These are phyloP conservation scores for Cataglyphis cursor DNA, from an alignment of 2,888 invertebrate genomes.

Conservation along the genomic window DNA sequence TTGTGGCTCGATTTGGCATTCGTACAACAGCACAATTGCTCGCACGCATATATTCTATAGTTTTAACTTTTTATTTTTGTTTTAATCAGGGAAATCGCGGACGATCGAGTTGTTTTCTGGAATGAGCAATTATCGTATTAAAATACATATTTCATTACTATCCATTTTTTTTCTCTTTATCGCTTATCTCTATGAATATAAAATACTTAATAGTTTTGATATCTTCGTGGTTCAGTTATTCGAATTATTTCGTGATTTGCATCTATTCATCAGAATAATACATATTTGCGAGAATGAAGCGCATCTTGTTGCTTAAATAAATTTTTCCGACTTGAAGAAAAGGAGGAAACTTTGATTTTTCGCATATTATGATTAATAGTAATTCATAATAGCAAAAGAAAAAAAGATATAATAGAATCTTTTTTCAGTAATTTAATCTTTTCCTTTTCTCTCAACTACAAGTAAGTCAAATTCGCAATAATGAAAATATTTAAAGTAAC, in stretches of 20 bases:
- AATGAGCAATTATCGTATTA: constrained; percentile 32
- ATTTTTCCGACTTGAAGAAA: constrained; percentile 15
- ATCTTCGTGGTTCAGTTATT: neutral
- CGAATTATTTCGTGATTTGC: neutral
- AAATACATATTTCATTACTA: constrained; percentile 33
- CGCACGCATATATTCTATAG: constrained; percentile 65
- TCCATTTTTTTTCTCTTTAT: constrained; percentile 6
- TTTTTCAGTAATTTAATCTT: neutral
- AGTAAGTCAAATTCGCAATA: neutral
- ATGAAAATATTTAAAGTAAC: neutral
- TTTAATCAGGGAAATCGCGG: constrained; percentile 64
- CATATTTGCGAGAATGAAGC: neutral
- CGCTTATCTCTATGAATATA: constrained; percentile 19
- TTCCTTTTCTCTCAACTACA: neutral
- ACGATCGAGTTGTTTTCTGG: constrained; percentile 56
- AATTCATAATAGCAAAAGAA: neutral
- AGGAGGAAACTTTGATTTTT: neutral
- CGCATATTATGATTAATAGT: neutral
- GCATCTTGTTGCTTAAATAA: neutral
- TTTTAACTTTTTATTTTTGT: constrained; percentile 61
- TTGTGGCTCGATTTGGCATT: constrained; percentile 57
- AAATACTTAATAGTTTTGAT: constrained; percentile 14
- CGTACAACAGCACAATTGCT: constrained; percentile 44
- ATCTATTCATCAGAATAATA: neutral
- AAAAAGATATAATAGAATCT: neutral